Conservation (phyloP, 1,140 invertebrate genomes). For the Lerema accius region DNA sequence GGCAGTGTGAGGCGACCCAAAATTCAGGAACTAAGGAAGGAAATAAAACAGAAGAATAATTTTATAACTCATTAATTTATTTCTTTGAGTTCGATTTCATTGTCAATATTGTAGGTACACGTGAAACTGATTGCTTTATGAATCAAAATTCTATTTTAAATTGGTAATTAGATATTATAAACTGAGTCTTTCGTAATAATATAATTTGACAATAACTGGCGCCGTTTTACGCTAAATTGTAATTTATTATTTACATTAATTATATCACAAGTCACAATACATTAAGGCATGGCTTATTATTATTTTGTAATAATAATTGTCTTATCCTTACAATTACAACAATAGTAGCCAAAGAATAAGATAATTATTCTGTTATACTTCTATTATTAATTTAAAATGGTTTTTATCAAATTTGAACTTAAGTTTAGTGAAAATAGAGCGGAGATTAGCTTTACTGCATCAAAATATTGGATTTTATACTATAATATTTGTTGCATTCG, state of each 20-base stretch:
- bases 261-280: constrained; percentile 46
- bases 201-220: constrained; percentile 34
- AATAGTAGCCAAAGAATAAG: neutral
- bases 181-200: constrained; percentile 27
- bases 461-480: too few species aligned
- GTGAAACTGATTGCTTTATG: constrained; percentile 14
- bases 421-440: too few species aligned
- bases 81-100: constrained; percentile 41
- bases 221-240: constrained; percentile 24
- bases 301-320: neutral
- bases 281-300: constrained; percentile 21
- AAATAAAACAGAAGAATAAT: constrained; percentile 36
- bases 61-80: constrained; percentile 41
- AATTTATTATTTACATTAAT: constrained; percentile 46
- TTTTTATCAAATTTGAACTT: too few species aligned
- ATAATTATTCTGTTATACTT: too few species aligned
- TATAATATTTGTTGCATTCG: too few species aligned
- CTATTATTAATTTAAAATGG: too few species aligned
- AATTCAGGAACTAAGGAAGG: neutral
- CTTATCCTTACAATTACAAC: neutral
- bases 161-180: too few species aligned
- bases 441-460: too few species aligned
- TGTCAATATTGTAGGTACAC: constrained; percentile 21
- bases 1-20: too few species aligned
- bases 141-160: neutral